Evolutionary conservation across 2,797 vertebrate species (phyloP).

Genomic region (Remorina albescens): DNA sequence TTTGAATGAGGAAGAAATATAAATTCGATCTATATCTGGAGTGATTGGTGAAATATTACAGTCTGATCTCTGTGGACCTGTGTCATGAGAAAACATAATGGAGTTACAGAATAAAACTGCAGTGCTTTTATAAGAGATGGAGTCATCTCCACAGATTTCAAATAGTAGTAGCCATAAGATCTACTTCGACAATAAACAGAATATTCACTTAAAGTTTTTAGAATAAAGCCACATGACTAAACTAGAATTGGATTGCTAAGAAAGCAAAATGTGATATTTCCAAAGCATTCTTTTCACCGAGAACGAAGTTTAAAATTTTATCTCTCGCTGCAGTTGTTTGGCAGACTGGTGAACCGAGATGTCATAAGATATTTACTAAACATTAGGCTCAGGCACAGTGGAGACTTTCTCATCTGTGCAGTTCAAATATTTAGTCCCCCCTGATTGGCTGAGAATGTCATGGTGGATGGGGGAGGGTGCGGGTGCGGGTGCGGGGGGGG

Average conservation of each 20-base stretch:
- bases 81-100: neutral
- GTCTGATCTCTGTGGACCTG: neutral
- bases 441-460: slow-evolving; percentile 67
- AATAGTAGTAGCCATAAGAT: neutral
- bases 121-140: neutral
- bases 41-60: slow-evolving; percentile 19
- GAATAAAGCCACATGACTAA: neutral
- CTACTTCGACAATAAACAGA: neutral
- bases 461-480: neutral
- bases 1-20: slow-evolving; percentile 24
- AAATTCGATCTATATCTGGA: slow-evolving; percentile 13
- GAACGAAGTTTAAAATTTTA: slow-evolving; percentile 25
- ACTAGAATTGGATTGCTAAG: neutral
- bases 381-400: slow-evolving; percentile 59
- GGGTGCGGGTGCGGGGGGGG: too few species aligned
- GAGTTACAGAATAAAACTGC: neutral
- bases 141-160: slow-evolving; percentile 1
- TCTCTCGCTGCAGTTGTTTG: slow-evolving; percentile 10
- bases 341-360: slow-evolving; percentile 36
- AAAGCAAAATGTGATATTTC: slow-evolving; percentile 8
- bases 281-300: neutral
- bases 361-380: slow-evolving; percentile 65
- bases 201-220: neutral
- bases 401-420: slow-evolving; percentile 68
- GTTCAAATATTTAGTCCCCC: slow-evolving; percentile 74